These are phyloP conservation scores for Taeniopygia guttata DNA, from an alignment of 2,797 vertebrate species.

Conservation along the genomic window DNA sequence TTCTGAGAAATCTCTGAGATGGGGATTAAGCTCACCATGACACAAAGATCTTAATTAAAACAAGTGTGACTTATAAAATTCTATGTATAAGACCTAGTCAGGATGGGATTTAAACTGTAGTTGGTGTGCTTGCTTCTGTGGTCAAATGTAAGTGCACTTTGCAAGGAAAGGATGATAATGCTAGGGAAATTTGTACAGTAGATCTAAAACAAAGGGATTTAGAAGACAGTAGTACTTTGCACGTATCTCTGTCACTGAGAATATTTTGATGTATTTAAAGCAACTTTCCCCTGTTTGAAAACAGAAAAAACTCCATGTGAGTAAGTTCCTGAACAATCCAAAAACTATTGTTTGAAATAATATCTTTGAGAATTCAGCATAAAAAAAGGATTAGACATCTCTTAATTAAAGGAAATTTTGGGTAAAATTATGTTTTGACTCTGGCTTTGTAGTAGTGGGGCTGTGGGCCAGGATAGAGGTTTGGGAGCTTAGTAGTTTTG, in stretches of 20 bases:
- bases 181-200: not conserved
- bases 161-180: not conserved
- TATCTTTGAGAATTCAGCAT: not conserved
- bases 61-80: not conserved
- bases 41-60: not conserved
- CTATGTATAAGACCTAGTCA: not conserved
- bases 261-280: not conserved
- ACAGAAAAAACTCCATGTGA: not conserved
- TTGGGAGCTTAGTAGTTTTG: constrained; percentile 12
- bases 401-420: constrained; percentile 14
- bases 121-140: not conserved
- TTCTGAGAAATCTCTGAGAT: not conserved
- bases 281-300: not conserved
- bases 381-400: constrained; percentile 14
- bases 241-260: not conserved
- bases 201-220: not conserved
- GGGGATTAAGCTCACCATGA: not conserved
- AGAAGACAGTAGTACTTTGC: not conserved
- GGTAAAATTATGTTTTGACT: constrained; percentile 29
- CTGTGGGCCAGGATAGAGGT: not conserved
- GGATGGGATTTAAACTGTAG: not conserved
- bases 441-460: constrained; percentile 21
- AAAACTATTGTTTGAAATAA: not conserved
- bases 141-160: not conserved
- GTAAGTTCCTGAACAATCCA: not conserved